Evolutionary conservation across 1,140 invertebrate genomes (phyloP), one percentile per base, ranked within the genome.

Genomic region (Drosophila lacertosa): DNA sequence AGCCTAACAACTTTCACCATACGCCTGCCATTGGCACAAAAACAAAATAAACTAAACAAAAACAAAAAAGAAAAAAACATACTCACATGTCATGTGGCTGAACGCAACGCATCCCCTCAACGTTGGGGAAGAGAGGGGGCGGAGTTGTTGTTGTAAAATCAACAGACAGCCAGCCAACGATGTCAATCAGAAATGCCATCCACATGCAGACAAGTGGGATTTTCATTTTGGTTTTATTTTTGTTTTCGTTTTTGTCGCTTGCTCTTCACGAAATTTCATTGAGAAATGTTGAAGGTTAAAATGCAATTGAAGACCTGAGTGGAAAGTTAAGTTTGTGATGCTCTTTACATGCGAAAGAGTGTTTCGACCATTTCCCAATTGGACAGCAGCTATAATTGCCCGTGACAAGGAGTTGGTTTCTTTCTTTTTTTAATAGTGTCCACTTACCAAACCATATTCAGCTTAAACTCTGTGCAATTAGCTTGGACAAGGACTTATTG

Each of bases 201-300:
- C 75, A 58, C 65, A 74, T 66, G 58, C 63, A 62, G 48, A 53
- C 32, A 68, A 53, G 24, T 44, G 47, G 33, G 51, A 55, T 45
- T 42, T 26, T 48, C 50, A 3, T 51, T 42, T 33, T 20, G 39
- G 11, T 29, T 51, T 45, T 44, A 7, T 16, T 42, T 29, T 18
- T 2, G 16, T 37, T 37, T 35, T 37, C 3, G 33, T 15, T 22
- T 44, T 10, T 45, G 10, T 11, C n/a, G n/a, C n/a, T 35, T 57
- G 42, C 77, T 64, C 50, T 55, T 62, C 32, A 44, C 45, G 57
- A 66, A 44, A 75, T 57, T 69, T 67, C 81, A 84, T 84, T 84
- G 81, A 83, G 72, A 72, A 80, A 84, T 86, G 68, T 64, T 84
- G 81, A 86, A 84, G 80, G 80, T 86, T 84, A 86, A 84, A 76